These are phyloP conservation scores for Strigamia crassipes DNA, from an alignment of 2,888 invertebrate species.

Conservation along the genomic window DNA sequence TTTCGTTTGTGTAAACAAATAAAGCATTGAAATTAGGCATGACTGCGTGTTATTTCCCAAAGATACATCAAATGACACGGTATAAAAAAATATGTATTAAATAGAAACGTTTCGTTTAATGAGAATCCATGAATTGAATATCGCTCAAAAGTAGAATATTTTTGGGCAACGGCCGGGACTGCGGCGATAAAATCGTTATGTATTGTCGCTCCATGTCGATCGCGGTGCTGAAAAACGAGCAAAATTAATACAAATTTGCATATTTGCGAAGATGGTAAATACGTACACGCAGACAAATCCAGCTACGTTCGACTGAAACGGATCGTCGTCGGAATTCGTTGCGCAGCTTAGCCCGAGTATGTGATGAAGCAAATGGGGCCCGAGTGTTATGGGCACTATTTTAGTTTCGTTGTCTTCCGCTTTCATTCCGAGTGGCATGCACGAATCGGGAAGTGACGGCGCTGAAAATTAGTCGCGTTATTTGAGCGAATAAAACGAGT, in stretches of 20 bases:
- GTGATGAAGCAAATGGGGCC: slow-evolving; percentile 69
- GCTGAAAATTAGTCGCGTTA: slow-evolving; percentile 62
- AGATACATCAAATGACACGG: background rate
- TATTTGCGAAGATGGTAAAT: background rate
- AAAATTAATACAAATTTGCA: slow-evolving; percentile 23
- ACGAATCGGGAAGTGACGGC: slow-evolving; percentile 88
- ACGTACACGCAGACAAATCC: slow-evolving; percentile 93
- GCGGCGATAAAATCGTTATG: slow-evolving; percentile 88
- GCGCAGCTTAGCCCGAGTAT: slow-evolving; percentile 88
- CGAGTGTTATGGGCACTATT: slow-evolving; percentile 78
- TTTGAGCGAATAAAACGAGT: background rate
- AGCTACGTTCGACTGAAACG: slow-evolving; percentile 82
- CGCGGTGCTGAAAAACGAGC: slow-evolving; percentile 71
- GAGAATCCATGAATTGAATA: slow-evolving; percentile 92
- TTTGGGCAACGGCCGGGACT: slow-evolving; percentile 89
- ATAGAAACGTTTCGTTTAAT: slow-evolving; percentile 61
- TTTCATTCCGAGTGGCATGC: slow-evolving; percentile 96
- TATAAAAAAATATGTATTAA: background rate
- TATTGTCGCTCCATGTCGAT: slow-evolving; percentile 86
- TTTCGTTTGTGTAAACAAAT: slow-evolving; percentile 3
- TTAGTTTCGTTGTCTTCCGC: slow-evolving; percentile 87
- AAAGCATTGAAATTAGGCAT: background rate
- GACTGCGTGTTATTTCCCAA: background rate
- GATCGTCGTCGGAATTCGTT: slow-evolving; percentile 77
- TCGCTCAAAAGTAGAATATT: slow-evolving; percentile 85